Evolutionary conservation across 2,888 invertebrate species (phyloP).

Genomic region (Tachystola acroxantha): DNA sequence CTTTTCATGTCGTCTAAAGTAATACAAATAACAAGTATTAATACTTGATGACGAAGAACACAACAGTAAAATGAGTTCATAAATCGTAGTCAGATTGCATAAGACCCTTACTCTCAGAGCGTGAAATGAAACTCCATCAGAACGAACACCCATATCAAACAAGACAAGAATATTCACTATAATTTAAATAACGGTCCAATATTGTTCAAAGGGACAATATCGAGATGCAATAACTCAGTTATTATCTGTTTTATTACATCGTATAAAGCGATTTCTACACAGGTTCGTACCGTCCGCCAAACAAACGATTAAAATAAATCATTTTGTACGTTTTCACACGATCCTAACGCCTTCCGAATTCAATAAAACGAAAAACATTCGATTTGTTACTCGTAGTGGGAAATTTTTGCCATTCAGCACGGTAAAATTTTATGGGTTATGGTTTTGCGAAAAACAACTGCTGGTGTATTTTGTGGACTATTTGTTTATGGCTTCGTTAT

Average conservation of each 20-base stretch:
- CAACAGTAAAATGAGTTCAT: no score
- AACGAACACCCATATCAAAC: constrained; percentile 2
- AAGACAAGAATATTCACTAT: constrained; percentile 1
- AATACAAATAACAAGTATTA: no score
- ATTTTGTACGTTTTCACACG: constrained; percentile 5
- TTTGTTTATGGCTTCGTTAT: neutral
- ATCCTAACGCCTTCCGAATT: constrained; percentile 9
- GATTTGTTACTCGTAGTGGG: constrained; percentile 1
- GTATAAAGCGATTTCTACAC: constrained; percentile 8
- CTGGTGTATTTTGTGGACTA: neutral
- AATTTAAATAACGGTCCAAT: constrained; percentile 7
- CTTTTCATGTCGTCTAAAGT: no score
- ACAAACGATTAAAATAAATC: constrained; percentile 13
- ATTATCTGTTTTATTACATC: constrained; percentile 10
- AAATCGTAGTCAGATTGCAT: constrained; percentile 1
- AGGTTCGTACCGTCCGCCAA: constrained; percentile 4
- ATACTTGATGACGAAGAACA: no score
- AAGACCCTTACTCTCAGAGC: neutral
- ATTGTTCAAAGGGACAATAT: constrained; percentile 6
- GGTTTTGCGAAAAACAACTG: neutral
- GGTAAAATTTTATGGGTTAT: neutral
- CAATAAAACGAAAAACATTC: constrained; percentile 10
- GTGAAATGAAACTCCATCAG: neutral
- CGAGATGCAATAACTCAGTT: constrained; percentile 9
- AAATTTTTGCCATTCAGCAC: neutral